These are phyloP conservation scores for Stichodactyla mertensii DNA, from an alignment of 64 coral and sea anemone species.

Conservation along the genomic window DNA sequence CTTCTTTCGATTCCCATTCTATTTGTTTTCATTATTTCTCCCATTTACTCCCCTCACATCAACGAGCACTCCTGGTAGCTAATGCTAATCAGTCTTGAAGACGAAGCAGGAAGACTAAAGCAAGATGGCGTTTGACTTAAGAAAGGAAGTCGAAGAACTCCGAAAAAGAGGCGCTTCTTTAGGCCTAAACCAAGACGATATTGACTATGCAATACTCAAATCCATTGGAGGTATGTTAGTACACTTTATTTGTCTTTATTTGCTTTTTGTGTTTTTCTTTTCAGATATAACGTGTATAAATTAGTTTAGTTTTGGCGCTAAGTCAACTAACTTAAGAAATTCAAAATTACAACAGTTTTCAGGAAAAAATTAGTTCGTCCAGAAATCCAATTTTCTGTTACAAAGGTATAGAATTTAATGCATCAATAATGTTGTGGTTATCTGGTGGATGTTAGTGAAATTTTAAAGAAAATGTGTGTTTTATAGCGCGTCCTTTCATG, in stretches of 20 bases:
- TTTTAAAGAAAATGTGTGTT: neutral
- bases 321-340: neutral
- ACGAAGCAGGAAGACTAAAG: neutral
- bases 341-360: neutral
- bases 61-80: no score
- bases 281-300: neutral
- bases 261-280: neutral
- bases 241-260: neutral
- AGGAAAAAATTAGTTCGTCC: neutral
- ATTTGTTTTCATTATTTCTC: no score
- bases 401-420: neutral
- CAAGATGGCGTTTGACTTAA: slow-evolving; percentile 34
- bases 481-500: neutral
- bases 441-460: neutral
- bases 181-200: slow-evolving; percentile 59
- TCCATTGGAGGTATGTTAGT: slow-evolving; percentile 58
- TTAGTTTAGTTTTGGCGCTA: neutral
- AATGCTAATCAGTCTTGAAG: neutral
- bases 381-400: neutral
- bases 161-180: slow-evolving; percentile 60
- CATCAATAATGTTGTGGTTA: neutral
- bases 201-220: slow-evolving; percentile 68
- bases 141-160: slow-evolving; percentile 65
- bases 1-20: no score
- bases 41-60: no score